A percentile compares a stretch with the other conserved stretches of the same genome.
Conservation (phyloP, 2,113 vertebrate genomes). For the Hoplias malabaricus region DNA sequence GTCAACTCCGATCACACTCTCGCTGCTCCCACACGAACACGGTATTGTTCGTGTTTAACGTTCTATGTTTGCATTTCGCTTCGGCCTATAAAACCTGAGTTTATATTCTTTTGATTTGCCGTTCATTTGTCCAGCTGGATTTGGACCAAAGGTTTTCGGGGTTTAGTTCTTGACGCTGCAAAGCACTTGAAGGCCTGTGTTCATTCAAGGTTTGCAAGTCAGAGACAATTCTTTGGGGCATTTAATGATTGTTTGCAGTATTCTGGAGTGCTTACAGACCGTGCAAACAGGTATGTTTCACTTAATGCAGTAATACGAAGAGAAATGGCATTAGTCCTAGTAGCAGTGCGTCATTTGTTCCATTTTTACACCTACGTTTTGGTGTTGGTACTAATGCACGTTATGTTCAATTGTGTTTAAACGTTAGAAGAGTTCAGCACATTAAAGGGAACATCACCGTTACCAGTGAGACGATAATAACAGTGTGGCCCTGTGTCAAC, state of each 20-base stretch:
- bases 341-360: neutral
- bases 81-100: neutral
- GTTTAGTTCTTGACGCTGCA: conserved; percentile 2
- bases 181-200: neutral
- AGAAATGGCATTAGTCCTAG: neutral
- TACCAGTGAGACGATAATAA: too few species aligned
- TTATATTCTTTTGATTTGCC: neutral
- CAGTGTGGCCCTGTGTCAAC: too few species aligned
- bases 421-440: too few species aligned
- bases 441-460: too few species aligned
- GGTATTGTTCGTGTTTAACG: conserved; percentile 12
- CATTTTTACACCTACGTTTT: too few species aligned
- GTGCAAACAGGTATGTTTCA: neutral
- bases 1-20: neutral
- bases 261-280: neutral
- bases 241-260: neutral
- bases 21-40: neutral
- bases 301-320: neutral
- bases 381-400: too few species aligned
- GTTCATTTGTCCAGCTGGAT: neutral
- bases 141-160: neutral
- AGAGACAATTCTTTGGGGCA: neutral
- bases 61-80: conserved; percentile 17
- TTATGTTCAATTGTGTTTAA: too few species aligned
- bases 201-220: neutral